Conservation (phyloP, 1,140 invertebrate genomes). For the Aricia agestis region DNA sequence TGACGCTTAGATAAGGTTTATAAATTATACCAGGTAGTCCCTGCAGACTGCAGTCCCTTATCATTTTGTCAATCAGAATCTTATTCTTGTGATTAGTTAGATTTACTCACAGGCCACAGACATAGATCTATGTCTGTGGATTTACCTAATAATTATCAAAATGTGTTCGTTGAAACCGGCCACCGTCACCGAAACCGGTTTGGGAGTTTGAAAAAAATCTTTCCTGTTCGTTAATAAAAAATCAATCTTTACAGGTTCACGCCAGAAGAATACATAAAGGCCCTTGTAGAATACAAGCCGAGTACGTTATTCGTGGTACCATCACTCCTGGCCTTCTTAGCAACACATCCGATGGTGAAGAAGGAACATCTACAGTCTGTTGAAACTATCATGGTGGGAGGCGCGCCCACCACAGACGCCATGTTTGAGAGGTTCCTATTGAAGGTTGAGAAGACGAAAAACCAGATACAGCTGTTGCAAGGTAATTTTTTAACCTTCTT, state of each 20-base stretch:
- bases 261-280: conserved; percentile 80
- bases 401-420: conserved; percentile 80
- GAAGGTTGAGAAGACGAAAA: conserved; percentile 75
- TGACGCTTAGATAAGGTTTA: no score
- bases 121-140: no score
- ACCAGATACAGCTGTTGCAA: conserved; percentile 76
- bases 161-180: no score
- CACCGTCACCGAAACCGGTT: no score
- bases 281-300: conserved; percentile 78
- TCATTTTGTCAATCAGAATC: no score
- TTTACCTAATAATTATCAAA: no score
- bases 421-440: conserved; percentile 79
- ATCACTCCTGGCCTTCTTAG: conserved; percentile 81
- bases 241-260: conserved; percentile 82
- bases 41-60: no score
- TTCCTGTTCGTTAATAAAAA: no score
- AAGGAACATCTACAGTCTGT: conserved; percentile 78
- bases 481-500: conserved; percentile 71
- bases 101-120: no score
- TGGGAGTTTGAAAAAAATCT: no score
- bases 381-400: conserved; percentile 78
- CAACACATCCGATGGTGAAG: conserved; percentile 79
- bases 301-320: conserved; percentile 81
- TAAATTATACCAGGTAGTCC: no score
- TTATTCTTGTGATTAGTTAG: no score